These are phyloP conservation scores for Scytalopus superciliaris DNA, from an alignment of 2,113 vertebrate genomes.

Conservation along the genomic window DNA sequence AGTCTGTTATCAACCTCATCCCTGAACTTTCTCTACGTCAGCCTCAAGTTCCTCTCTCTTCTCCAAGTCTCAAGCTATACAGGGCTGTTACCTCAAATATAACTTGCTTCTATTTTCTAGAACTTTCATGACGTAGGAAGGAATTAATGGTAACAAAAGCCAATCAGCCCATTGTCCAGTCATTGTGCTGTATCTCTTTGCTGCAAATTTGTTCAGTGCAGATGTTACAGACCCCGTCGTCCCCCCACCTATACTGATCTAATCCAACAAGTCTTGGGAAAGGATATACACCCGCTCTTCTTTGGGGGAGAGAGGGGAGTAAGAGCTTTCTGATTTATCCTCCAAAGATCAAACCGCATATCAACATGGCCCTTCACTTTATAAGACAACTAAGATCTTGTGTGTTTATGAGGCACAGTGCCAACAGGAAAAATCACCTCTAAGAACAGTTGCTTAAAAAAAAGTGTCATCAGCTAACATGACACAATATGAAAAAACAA, in stretches of 20 bases:
- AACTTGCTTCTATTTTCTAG: background rate
- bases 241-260: background rate
- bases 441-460: background rate
- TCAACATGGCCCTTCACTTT: background rate
- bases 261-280: background rate
- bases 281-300: background rate
- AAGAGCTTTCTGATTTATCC: background rate
- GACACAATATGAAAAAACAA: background rate
- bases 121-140: background rate
- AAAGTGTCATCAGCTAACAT: background rate
- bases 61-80: background rate
- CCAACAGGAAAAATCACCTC: background rate
- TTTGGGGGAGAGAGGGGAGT: background rate
- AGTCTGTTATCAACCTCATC: background rate
- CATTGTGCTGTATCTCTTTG: background rate
- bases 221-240: background rate
- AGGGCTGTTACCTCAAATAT: background rate
- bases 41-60: background rate
- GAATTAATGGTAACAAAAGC: background rate
- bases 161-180: rapidly evolving
- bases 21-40: background rate
- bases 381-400: background rate
- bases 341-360: background rate
- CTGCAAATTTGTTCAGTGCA: background rate
- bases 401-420: background rate